Base-by-base conservation (phyloP, 1,140 invertebrate species). In the Penaeus chinensis region DNA sequence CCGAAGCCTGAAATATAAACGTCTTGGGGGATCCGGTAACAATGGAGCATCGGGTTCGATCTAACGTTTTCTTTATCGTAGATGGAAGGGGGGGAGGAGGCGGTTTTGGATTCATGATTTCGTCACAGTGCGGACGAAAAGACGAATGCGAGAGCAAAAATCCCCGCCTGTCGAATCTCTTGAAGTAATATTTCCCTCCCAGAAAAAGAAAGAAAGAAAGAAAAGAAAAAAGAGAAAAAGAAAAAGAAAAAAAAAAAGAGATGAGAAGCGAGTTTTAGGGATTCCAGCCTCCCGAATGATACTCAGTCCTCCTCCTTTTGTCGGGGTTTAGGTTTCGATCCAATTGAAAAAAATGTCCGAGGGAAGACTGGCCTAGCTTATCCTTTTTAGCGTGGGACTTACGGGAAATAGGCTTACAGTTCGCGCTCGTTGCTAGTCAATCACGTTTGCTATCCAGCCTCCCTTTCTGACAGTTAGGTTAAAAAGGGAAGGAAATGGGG, bases 401-500 rank as follows among this genome's bases (percentile, higher is more conserved):
- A 79, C 77, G n/a, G 47, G 77, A 79, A 79, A 79, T 79, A 79
- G 77, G 77, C 77, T 79, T 79, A 79, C 47, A 27, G 0, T 60
- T 24, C 47, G 27, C 54, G 54, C 77, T 24, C 77, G 54, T 79
- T 79, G 61, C 77, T 60, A 24, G 77, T 22, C 77, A 18, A 47
- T 47, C 47, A 47, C 47, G 47, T 10, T 13, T 32, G 37, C 37
- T 3, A 42, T 42, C 37, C 37, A 42, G 37, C 37, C 37, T n/a
- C 24, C 2, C 27, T 27, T 8, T 4, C 10, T 54, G 54, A 54
- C 54, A 54, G 54, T 54, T 54, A 11, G 54, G 54, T 54, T 54
- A 16, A 16, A 54, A 13, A 54, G 54, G 16, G 54, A 16, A 54
- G 16, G 16, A 54, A 13, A 54, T 54, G 54, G 54, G 16, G 54